Conservation (phyloP, 2,113 vertebrate genomes). For the Tragelaphus strepsiceros region DNA sequence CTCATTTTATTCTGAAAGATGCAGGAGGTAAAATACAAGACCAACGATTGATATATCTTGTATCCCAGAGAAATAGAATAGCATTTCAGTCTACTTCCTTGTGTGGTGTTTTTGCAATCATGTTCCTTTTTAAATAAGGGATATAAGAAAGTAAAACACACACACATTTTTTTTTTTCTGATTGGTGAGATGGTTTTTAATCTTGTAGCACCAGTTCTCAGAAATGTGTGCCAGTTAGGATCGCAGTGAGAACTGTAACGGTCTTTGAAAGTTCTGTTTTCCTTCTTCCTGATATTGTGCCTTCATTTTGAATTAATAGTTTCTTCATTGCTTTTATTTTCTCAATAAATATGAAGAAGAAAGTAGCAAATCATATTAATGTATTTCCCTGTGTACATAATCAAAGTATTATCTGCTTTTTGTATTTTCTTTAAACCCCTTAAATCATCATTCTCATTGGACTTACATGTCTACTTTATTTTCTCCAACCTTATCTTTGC, state of each 20-base stretch:
- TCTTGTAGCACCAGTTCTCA: neutral
- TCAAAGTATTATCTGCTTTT: neutral
- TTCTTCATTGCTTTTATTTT: neutral
- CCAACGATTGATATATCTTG: too few relatives aligned
- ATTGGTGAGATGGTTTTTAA: too few relatives aligned
- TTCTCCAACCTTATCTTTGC: neutral
- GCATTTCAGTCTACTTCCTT: too few relatives aligned
- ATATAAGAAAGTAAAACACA: too few relatives aligned
- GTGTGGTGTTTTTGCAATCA: too few relatives aligned
- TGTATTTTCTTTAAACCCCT: neutral
- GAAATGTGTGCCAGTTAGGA: neutral
- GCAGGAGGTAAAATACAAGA: too few relatives aligned
- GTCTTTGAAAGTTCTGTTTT: neutral
- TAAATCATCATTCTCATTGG: too few relatives aligned
- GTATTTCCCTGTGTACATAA: neutral
- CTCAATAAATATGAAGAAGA: neutral
- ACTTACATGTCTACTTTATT: too few relatives aligned
- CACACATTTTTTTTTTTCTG: too few relatives aligned
- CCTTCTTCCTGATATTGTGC: neutral
- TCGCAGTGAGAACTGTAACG: fast-evolving
- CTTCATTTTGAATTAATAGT: neutral
- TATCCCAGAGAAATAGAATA: too few relatives aligned
- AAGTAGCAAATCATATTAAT: neutral
- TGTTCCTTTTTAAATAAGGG: too few relatives aligned
- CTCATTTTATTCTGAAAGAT: too few relatives aligned